Percentiles rank a stretch among this genome's conserved stretches.
Evolutionary conservation across 2,113 vertebrate species (phyloP).

Genomic region (Morone chrysops): DNA sequence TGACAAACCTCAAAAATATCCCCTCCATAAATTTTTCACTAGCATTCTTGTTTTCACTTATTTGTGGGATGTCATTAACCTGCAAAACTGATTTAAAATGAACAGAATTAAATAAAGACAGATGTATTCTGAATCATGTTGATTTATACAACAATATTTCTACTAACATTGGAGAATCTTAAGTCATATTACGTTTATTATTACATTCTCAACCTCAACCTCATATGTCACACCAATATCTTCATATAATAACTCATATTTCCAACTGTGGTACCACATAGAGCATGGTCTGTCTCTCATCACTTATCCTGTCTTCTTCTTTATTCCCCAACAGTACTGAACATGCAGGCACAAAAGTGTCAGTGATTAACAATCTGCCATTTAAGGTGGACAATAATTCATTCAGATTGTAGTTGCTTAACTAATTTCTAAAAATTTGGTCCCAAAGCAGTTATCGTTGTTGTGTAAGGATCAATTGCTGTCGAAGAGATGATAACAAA

Average conservation of each 20-base stretch:
- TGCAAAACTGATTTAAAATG: conserved; percentile 22
- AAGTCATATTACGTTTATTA: background rate
- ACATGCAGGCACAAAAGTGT: conserved; percentile 4
- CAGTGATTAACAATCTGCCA: conserved; percentile 33
- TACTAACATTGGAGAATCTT: background rate
- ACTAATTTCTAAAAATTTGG: conserved; percentile 23
- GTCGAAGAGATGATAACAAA: conserved; percentile 29
- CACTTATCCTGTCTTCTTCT: conserved; percentile 20
- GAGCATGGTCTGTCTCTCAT: background rate
- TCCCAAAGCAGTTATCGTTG: conserved; percentile 21
- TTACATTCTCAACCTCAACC: background rate
- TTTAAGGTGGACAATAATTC: conserved; percentile 35
- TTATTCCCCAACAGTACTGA: background rate
- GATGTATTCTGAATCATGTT: conserved; percentile 24
- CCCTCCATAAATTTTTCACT: background rate
- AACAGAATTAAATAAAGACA: background rate
- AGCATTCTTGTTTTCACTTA: conserved; percentile 9
- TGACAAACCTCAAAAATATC: conserved; percentile 22
- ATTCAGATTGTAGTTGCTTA: conserved; percentile 28
- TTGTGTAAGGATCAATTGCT: conserved; percentile 21
- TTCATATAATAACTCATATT: conserved; percentile 14
- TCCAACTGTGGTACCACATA: conserved; percentile 4
- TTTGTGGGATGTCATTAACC: background rate
- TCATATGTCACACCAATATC: conserved; percentile 1
- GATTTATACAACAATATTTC: conserved; percentile 19